Conservation (phyloP, 2,888 invertebrate genomes). For the Ptilodon capucinus region DNA sequence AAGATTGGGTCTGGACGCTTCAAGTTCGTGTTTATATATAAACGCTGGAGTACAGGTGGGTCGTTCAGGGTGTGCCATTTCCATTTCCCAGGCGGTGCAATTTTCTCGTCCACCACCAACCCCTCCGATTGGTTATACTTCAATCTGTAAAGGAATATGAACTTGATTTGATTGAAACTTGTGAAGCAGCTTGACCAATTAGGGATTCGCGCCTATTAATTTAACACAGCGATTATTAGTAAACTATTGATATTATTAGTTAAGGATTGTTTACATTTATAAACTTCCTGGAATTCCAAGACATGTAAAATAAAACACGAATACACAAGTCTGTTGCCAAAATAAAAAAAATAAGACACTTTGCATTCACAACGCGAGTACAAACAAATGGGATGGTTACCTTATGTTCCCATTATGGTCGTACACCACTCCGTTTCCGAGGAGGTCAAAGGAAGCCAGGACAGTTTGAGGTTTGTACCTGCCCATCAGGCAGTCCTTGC, state of each 20-base stretch:
- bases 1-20: slow-evolving; percentile 9
- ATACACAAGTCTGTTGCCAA: no score
- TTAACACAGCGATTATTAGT: no score
- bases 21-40: slow-evolving; percentile 34
- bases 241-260: no score
- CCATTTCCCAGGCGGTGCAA: slow-evolving; percentile 50
- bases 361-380: no score
- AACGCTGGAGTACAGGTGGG: slow-evolving; percentile 46
- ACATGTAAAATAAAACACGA: no score
- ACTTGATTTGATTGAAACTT: no score
- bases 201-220: no score
- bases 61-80: slow-evolving; percentile 63
- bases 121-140: slow-evolving; percentile 64
- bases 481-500: slow-evolving; percentile 27
- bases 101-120: slow-evolving; percentile 41
- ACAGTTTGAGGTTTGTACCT: slow-evolving; percentile 32
- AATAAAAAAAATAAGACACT: no score
- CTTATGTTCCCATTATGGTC: slow-evolving; percentile 49
- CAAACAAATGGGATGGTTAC: slow-evolving; percentile 31
- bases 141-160: slow-evolving; percentile 35
- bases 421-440: slow-evolving; percentile 57
- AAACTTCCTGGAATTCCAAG: no score
- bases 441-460: slow-evolving; percentile 51
- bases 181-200: no score
- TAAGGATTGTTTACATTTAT: no score